These are phyloP conservation scores for Drosophila varians DNA, from an alignment of 1,140 invertebrate species.

Conservation along the genomic window DNA sequence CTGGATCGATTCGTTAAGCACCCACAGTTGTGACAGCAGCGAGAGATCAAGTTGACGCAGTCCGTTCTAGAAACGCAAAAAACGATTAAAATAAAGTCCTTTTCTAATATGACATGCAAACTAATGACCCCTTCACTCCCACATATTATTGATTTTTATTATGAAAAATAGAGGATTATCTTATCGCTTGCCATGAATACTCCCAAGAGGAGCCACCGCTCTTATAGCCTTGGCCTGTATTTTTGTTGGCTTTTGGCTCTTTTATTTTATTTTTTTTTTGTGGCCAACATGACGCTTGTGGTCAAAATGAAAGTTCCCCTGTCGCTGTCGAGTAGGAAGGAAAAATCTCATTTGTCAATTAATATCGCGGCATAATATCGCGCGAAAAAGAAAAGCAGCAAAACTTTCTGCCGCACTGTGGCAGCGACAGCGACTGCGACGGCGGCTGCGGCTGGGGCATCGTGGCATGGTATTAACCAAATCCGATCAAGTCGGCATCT, in stretches of 20 bases:
- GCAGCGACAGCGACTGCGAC: constrained; percentile 8
- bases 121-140: background rate
- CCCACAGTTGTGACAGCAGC: constrained; percentile 93
- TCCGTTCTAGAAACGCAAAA: constrained; percentile 86
- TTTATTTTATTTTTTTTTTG: background rate
- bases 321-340: constrained; percentile 80
- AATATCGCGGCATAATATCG: constrained; percentile 82
- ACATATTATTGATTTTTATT: background rate
- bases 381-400: constrained; percentile 64
- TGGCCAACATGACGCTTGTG: constrained; percentile 56
- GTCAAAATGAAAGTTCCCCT: constrained; percentile 83
- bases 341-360: constrained; percentile 83
- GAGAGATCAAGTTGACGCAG: constrained; percentile 94
- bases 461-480: constrained; percentile 65
- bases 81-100: background rate
- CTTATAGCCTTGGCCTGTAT: constrained; percentile 72
- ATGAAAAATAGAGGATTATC: constrained; percentile 12
- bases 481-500: constrained; percentile 55
- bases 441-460: constrained; percentile 4
- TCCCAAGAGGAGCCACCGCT: constrained; percentile 39
- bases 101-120: background rate
- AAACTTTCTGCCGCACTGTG: constrained; percentile 68
- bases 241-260: constrained; percentile 48
- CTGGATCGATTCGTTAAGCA: constrained; percentile 93
- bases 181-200: constrained; percentile 43